Percentiles rank a stretch among this genome's conserved stretches.
phyloP scores from a whole-genome alignment of 2,797 vertebrate genomes.

The Botia kubotai region DNA sequence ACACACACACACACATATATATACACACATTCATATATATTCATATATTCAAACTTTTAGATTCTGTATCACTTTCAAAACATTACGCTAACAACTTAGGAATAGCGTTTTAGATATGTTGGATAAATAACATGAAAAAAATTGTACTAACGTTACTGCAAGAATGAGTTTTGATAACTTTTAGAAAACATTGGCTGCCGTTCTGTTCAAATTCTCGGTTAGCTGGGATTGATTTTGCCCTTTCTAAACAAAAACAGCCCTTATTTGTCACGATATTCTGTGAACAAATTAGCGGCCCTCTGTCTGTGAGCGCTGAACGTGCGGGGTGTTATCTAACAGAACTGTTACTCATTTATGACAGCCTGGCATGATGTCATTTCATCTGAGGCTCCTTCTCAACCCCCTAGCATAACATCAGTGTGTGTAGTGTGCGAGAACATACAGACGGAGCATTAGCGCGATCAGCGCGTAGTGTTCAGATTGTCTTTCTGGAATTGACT shows the following conservation, averaged over 20 bases:
- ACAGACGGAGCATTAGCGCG: constrained; percentile 30
- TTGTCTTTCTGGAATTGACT: constrained; percentile 6
- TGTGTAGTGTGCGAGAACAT: neutral
- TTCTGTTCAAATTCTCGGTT: too few relatives aligned
- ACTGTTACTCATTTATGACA: constrained; percentile 30
- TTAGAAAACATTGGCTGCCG: too few relatives aligned
- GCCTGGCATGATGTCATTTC: constrained; percentile 32
- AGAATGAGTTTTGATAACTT: too few relatives aligned
- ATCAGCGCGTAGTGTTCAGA: constrained; percentile 23
- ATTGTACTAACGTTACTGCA: too few relatives aligned
- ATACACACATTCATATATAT: too few relatives aligned
- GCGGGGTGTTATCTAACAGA: constrained; percentile 1
- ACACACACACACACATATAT: too few relatives aligned
- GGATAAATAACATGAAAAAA: too few relatives aligned
- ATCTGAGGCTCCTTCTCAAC: constrained; percentile 10
- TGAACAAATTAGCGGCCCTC: neutral
- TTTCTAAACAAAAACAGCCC: neutral
- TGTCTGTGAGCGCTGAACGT: neutral
- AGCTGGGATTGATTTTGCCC: neutral
- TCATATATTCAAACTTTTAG: too few relatives aligned
- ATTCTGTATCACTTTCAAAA: too few relatives aligned
- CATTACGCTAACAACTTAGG: too few relatives aligned
- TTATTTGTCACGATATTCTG: neutral
- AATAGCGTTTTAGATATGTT: too few relatives aligned
- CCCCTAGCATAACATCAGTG: too few relatives aligned